Base-by-base conservation (phyloP, 2,113 vertebrate genomes). In the Zosterops hypoxanthus region DNA sequence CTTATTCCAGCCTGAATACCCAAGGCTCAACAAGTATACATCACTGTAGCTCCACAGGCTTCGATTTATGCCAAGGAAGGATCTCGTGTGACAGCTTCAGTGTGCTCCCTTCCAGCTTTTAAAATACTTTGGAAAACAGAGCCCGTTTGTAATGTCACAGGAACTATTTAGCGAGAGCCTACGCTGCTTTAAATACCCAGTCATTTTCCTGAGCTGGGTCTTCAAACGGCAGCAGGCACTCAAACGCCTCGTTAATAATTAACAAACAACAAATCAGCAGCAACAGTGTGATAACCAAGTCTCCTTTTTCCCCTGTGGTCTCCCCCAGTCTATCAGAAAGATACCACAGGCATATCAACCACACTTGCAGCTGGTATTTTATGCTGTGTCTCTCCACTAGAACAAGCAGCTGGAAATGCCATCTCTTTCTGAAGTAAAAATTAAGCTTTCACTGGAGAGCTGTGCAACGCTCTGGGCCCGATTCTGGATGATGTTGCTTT, bases 241-340 rank as follows among this genome's bases (percentile, higher is more conserved):
- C 92, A 92, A 72, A 89, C 52, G 49, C 85, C 70, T 55, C 3
- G 17, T 93, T 92, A 96, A 94, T 92, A 96, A 96, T 97, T 97
- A 96, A 97, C 90, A 86, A 91, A 90, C 52, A 86, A 91, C 95
- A 93, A 78, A 94, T 55, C 68, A 95, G 85, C 70, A 92, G 89
- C 68, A 88, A 88, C 91, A 49, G 69, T 92, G 82, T 65, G 81
- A 95, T 84, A 92, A 95, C 73, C 77, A 79, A 90, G 69, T 28
- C 86, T 94, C 53, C 21, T 92, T 82, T 86, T 86, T 72, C 85
- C 91, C 91, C 86, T 95, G 95, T 89, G 84, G 90, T 88, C 89
- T 86, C 63, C 36, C 41, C 47, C 46, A 46, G 42, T 86, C 80
- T 88, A 87, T 65, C 61, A 39, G 72, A 88, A 90, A 66, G 57